A percentile compares a stretch with the other conserved stretches of the same genome.
Conservation (phyloP, 2,797 vertebrate genomes). For the Phoxinus dragarum region DNA sequence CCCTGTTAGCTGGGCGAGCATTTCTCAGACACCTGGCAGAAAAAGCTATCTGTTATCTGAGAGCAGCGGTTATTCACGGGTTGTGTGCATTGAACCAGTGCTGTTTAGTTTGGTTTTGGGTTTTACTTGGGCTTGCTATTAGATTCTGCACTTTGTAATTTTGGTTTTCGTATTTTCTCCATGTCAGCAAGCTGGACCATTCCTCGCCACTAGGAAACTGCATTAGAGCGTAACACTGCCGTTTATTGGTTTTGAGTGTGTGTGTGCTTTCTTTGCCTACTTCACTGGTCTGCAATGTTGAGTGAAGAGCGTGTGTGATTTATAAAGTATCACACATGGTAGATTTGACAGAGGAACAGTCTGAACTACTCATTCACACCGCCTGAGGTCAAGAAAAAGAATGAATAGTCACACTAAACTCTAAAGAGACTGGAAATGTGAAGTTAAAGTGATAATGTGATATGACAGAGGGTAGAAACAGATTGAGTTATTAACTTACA, state of each 20-base stretch:
- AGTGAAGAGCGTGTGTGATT: background rate
- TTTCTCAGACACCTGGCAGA: constrained; percentile 25
- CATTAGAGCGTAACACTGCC: constrained; percentile 9
- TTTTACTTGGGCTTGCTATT: constrained; percentile 18
- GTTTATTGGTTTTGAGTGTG: constrained; percentile 18
- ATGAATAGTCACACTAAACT: background rate
- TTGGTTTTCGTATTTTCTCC: constrained; percentile 33
- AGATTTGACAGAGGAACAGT: constrained; percentile 14
- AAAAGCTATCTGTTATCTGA: constrained; percentile 3
- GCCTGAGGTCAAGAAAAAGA: constrained; percentile 4
- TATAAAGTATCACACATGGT: constrained; percentile 4
- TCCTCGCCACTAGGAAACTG: constrained; percentile 17
- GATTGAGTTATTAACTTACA: background rate
- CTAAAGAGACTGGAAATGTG: background rate
- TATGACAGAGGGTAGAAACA: background rate
- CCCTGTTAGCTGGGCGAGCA: background rate
- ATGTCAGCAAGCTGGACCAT: constrained; percentile 27
- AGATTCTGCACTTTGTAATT: constrained; percentile 29
- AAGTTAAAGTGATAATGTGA: constrained; percentile 4
- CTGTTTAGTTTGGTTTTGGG: constrained; percentile 29
- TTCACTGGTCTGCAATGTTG: constrained; percentile 20
- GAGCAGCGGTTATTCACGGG: background rate
- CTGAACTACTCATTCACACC: constrained; percentile 1
- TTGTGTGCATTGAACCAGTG: constrained; percentile 7
- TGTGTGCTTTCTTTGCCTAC: constrained; percentile 8